A percentile compares a stretch with the other conserved stretches of the same genome.
Evolutionary conservation across 2,797 vertebrate genomes (phyloP).

Genomic region (Triplophysa bombifrons): DNA sequence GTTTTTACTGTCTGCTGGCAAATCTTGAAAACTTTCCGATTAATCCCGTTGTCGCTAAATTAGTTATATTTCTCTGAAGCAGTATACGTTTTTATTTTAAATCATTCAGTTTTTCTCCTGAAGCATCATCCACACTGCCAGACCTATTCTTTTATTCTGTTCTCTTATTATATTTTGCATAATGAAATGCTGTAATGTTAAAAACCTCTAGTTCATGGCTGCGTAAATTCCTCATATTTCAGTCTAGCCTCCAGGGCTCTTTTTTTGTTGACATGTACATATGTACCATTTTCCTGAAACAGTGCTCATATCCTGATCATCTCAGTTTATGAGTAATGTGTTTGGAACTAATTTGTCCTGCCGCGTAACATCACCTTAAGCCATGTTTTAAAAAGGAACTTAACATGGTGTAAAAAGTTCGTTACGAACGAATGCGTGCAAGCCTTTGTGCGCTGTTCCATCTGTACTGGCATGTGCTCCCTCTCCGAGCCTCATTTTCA

Average conservation of each 20-base stretch:
- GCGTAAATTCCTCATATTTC: conserved; percentile 23
- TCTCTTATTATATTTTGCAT: conserved; percentile 39
- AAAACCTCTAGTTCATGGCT: conserved; percentile 25
- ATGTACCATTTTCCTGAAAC: conserved; percentile 52
- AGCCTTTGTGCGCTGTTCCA: conserved; percentile 59
- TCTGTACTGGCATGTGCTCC: conserved; percentile 59
- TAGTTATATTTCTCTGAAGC: neutral
- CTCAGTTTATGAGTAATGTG: conserved; percentile 58
- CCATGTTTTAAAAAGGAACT: conserved; percentile 59
- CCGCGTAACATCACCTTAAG: conserved; percentile 54
- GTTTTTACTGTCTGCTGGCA: neutral
- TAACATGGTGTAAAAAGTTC: conserved; percentile 64
- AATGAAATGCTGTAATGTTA: conserved; percentile 46
- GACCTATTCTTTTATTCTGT: conserved; percentile 19
- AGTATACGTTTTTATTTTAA: neutral
- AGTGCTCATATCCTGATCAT: conserved; percentile 52
- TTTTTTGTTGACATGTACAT: conserved; percentile 48
- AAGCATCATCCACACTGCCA: conserved; percentile 8
- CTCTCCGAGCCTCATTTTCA: conserved; percentile 62
- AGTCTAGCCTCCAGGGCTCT: conserved; percentile 39
- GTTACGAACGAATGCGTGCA: conserved; percentile 56
- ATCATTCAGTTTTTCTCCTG: conserved; percentile 16
- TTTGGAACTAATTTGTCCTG: conserved; percentile 54
- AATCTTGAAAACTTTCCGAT: neutral
- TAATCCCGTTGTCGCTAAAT: neutral